Evolutionary conservation across 2,888 invertebrate species (phyloP).

Genomic region (Dascillus cervinus): DNA sequence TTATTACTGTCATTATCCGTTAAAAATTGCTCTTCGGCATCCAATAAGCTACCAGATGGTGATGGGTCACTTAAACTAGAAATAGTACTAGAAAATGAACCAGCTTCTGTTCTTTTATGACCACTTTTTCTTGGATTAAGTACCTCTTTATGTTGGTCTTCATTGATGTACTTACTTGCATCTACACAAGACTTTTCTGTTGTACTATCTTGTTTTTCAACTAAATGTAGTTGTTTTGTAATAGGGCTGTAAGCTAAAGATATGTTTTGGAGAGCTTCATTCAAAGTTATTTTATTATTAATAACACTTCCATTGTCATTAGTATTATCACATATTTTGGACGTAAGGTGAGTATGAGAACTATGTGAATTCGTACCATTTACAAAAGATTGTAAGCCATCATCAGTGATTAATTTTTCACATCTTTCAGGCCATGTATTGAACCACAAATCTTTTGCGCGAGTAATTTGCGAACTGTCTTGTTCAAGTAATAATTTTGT

Average conservation of each 20-base stretch:
- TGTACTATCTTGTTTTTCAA: conserved; percentile 24
- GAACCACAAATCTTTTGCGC: conserved; percentile 39
- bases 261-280: conserved; percentile 65
- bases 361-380: conserved; percentile 5
- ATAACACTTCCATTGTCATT: conserved; percentile 28
- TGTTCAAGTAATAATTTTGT: conserved; percentile 23
- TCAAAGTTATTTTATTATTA: conserved; percentile 50
- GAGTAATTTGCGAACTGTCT: conserved; percentile 23
- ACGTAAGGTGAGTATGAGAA: conserved; percentile 12
- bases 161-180: conserved; percentile 5
- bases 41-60: conserved; percentile 49
- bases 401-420: conserved; percentile 34
- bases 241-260: conserved; percentile 68
- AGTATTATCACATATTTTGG: conserved; percentile 24
- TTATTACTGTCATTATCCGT: conserved; percentile 35
- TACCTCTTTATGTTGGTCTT: too few relatives aligned
- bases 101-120: conserved; percentile 51
- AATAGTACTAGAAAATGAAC: conserved; percentile 61
- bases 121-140: conserved; percentile 27
- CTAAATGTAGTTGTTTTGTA: conserved; percentile 63
- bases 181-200: conserved; percentile 8
- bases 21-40: conserved; percentile 32
- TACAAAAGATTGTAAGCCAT: conserved; percentile 9
- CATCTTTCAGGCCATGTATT: conserved; percentile 47
- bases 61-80: conserved; percentile 66